Evolutionary conservation across 2,888 invertebrate species (phyloP).

Genomic region (Cataglyphis cursor): DNA sequence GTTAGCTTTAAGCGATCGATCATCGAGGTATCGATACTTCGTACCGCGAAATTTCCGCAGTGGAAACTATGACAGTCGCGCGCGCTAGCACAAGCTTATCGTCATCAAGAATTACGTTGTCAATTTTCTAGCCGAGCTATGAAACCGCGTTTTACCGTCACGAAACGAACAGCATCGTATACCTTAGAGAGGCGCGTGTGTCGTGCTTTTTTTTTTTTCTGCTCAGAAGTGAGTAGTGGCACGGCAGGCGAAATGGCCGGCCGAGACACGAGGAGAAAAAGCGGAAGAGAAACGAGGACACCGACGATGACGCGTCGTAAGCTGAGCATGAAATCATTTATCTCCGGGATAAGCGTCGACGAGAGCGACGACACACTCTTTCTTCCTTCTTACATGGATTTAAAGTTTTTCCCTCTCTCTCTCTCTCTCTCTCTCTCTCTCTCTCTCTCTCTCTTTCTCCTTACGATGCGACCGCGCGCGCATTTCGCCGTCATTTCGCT

Average conservation of each 20-base stretch:
- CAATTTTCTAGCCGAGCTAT: conserved; percentile 35
- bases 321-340: conserved; percentile 86
- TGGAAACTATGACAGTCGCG: conserved; percentile 32
- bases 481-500: conserved; percentile 52
- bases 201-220: background rate
- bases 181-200: conserved; percentile 26
- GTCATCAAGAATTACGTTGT: conserved; percentile 6
- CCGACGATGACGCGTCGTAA: conserved; percentile 82
- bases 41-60: conserved; percentile 21
- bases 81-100: conserved; percentile 17
- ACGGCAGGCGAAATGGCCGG: conserved; percentile 44
- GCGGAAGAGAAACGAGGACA: conserved; percentile 74
- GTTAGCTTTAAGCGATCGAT: conserved; percentile 40
- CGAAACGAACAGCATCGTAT: conserved; percentile 4
- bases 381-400: conserved; percentile 78
- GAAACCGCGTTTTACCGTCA: conserved; percentile 30
- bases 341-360: conserved; percentile 83
- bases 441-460: background rate
- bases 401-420: conserved; percentile 72
- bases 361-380: conserved; percentile 78
- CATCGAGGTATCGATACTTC: conserved; percentile 39
- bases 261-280: conserved; percentile 48
- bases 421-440: background rate
- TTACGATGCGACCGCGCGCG: conserved; percentile 30
- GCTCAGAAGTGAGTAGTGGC: conserved; percentile 16